Conservation (phyloP, 1,140 invertebrate genomes). For the Wiebesia pumilae region DNA sequence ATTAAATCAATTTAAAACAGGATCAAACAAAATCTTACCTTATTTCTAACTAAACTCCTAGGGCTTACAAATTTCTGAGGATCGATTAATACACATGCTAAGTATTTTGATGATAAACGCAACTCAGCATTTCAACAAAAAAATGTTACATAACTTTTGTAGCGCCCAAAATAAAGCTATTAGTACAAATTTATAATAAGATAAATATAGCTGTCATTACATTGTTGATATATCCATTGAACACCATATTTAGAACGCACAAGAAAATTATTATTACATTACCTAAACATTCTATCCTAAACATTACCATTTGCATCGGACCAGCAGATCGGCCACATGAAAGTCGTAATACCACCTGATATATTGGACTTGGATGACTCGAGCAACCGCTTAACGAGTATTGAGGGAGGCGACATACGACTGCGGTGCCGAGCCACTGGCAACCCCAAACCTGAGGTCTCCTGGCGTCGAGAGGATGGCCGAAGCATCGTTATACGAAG, state of each 20-base stretch:
- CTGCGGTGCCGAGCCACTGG: constrained; percentile 86
- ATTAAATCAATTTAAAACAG: too few relatives aligned
- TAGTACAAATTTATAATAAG: too few relatives aligned
- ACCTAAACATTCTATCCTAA: not conserved
- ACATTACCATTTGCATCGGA: not conserved
- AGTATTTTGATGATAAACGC: too few relatives aligned
- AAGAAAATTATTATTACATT: not conserved
- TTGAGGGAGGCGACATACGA: constrained; percentile 83
- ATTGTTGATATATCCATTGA: too few relatives aligned
- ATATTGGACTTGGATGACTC: constrained; percentile 79
- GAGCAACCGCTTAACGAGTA: constrained; percentile 60
- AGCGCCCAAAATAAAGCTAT: too few relatives aligned
- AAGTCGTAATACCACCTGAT: constrained; percentile 89
- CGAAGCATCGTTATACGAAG: constrained; percentile 82
- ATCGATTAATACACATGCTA: too few relatives aligned
- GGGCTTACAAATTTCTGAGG: too few relatives aligned
- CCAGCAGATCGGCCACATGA: constrained; percentile 83
- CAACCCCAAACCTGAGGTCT: constrained; percentile 83
- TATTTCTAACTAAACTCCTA: too few relatives aligned
- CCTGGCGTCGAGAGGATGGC: constrained; percentile 85
- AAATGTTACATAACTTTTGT: too few relatives aligned
- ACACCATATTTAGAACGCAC: not conserved
- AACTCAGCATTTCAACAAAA: too few relatives aligned
- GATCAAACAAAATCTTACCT: too few relatives aligned
- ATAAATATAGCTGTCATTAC: too few relatives aligned